phyloP scores from a whole-genome alignment of 1,140 invertebrate species.

The Thaumetopoea pityocampa region DNA sequence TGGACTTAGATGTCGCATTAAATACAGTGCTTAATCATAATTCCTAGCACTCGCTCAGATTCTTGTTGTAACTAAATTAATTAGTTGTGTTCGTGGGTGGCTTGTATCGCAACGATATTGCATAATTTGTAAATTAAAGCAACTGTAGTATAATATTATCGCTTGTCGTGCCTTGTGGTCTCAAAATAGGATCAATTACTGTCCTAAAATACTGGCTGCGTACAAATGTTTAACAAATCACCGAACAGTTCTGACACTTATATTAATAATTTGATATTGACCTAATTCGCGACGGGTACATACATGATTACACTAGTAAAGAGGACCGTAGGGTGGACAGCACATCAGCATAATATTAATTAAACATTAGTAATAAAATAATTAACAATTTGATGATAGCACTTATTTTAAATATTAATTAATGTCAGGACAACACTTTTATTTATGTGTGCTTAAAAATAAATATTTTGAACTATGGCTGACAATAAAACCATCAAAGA shows the following conservation, averaged over 20 bases:
- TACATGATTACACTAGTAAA: conserved; percentile 8
- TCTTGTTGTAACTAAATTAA: conserved; percentile 37
- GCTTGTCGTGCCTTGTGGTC: conserved; percentile 1
- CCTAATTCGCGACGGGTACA: conserved; percentile 12
- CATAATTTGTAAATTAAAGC: conserved; percentile 12
- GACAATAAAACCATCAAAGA: too few species aligned
- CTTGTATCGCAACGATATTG: conserved; percentile 23
- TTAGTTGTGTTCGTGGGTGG: conserved; percentile 24
- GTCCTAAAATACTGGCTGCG: conserved; percentile 4
- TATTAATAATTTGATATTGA: conserved; percentile 15
- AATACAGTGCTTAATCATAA: conserved; percentile 30
- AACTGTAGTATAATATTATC: not conserved
- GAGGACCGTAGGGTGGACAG: conserved; percentile 1
- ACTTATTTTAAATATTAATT: too few species aligned
- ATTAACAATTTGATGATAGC: too few species aligned
- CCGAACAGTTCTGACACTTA: conserved; percentile 11
- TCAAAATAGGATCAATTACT: conserved; percentile 10
- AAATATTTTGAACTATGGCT: too few species aligned
- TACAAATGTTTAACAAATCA: conserved; percentile 14
- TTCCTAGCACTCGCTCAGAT: conserved; percentile 31
- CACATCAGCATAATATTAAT: conserved; percentile 5
- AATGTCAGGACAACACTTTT: too few species aligned
- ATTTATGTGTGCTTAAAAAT: too few species aligned
- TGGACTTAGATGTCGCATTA: conserved; percentile 27
- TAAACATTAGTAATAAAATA: too few species aligned